Conservation (phyloP, 1,140 invertebrate genomes). For the Delia radicum region DNA sequence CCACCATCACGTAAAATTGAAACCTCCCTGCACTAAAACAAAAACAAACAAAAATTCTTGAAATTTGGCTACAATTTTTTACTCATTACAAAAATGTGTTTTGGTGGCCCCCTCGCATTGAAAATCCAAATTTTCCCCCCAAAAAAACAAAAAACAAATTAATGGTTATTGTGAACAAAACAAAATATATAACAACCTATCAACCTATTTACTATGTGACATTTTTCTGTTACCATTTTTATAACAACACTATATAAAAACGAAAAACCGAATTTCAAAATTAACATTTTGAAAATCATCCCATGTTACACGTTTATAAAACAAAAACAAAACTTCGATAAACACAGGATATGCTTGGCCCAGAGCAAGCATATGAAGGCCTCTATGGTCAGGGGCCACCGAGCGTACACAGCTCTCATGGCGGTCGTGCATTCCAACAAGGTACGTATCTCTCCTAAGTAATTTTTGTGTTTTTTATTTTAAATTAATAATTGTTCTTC, state of each 20-base stretch:
- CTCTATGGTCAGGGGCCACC: conserved; percentile 85
- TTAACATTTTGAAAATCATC: conserved; percentile 1
- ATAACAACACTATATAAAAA: neutral
- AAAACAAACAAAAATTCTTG: neutral
- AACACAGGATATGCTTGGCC: conserved; percentile 82
- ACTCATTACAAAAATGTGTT: neutral
- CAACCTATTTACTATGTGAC: conserved; percentile 18
- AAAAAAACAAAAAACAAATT: neutral
- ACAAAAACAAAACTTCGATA: neutral
- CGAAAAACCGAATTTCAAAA: neutral
- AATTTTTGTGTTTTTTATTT: conserved; percentile 1
- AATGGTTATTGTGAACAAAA: conserved; percentile 10
- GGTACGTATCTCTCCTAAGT: conserved; percentile 64
- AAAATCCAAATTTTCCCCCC: neutral
- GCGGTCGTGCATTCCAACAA: conserved; percentile 73
- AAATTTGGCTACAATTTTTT: neutral
- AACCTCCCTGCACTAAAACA: neutral
- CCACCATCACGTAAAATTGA: conserved; percentile 26
- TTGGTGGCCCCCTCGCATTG: neutral
- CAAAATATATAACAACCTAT: neutral
- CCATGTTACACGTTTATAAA: neutral
- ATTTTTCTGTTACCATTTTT: conserved; percentile 20
- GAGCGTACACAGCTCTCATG: conserved; percentile 76
- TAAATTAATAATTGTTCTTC: conserved; percentile 8
- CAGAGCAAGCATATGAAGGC: conserved; percentile 88